phyloP scores from a whole-genome alignment of 2,113 vertebrate genomes.

The Chlamydotis undulata region DNA sequence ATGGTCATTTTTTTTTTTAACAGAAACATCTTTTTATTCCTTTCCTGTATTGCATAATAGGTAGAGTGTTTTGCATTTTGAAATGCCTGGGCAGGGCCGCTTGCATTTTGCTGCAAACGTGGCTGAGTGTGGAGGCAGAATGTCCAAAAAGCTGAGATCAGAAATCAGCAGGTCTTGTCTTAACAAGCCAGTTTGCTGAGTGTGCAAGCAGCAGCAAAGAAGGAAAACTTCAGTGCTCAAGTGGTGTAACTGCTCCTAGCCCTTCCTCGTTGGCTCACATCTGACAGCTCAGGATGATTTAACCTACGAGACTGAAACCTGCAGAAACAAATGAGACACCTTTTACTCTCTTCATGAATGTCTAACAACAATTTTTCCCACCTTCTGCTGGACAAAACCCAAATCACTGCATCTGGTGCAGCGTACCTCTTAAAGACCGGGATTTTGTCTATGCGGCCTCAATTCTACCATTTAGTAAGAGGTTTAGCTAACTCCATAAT shows the following conservation, averaged over 20 bases:
- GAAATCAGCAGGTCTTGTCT: constrained; percentile 27
- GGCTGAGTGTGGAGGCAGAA: neutral
- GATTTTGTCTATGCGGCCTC: neutral
- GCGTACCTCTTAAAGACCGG: neutral
- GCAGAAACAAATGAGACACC: neutral
- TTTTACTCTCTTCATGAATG: neutral
- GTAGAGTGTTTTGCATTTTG: neutral
- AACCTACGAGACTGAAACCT: neutral
- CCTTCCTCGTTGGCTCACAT: neutral
- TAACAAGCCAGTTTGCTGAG: constrained; percentile 34
- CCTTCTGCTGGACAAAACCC: neutral
- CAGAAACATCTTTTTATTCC: neutral
- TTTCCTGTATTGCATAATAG: neutral
- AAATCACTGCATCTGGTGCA: neutral
- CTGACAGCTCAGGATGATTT: neutral
- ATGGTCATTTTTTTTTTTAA: neutral
- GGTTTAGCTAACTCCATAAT: neutral
- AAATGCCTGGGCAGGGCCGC: neutral
- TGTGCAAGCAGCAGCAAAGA: neutral
- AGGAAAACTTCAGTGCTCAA: neutral
- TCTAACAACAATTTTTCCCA: neutral
- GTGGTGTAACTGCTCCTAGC: neutral
- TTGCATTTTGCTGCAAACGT: neutral
- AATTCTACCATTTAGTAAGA: neutral
- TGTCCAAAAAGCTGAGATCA: constrained; percentile 3